Percentiles rank a stretch among this genome's conserved stretches.
Conservation (phyloP, 2,113 vertebrate genomes). For the Coptodon rendalli region DNA sequence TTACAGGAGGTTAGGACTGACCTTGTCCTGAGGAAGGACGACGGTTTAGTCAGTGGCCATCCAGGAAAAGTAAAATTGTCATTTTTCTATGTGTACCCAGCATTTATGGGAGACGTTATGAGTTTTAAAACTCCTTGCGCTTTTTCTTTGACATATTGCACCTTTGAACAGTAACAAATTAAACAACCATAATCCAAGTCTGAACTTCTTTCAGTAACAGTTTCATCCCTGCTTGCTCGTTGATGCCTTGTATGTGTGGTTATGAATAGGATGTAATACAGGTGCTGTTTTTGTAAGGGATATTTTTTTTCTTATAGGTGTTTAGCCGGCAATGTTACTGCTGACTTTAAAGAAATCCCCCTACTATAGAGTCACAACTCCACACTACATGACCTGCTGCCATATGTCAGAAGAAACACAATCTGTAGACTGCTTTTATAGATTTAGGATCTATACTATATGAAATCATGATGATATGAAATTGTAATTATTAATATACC, state of each 20-base stretch:
- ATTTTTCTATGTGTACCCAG: neutral
- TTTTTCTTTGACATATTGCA: neutral
- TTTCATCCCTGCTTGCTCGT: neutral
- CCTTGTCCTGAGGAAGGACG: neutral
- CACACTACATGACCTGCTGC: neutral
- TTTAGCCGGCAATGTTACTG: neutral
- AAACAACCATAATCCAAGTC: neutral
- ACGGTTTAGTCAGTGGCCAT: neutral
- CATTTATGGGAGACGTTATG: neutral
- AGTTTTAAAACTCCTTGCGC: neutral
- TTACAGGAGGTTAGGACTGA: slow-evolving; percentile 7
- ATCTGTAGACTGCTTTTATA: neutral
- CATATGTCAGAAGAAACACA: neutral
- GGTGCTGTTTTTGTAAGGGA: neutral
- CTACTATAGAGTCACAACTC: neutral
- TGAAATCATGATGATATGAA: neutral
- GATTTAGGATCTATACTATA: neutral
- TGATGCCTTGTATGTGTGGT: neutral
- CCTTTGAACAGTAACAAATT: neutral
- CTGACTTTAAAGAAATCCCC: neutral
- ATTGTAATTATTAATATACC: neutral
- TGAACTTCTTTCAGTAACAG: neutral
- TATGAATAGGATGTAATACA: neutral
- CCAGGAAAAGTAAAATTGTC: neutral
- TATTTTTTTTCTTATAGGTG: neutral